Conservation (phyloP, 2,797 vertebrate species). For the Setipinna tenuifilis region DNA sequence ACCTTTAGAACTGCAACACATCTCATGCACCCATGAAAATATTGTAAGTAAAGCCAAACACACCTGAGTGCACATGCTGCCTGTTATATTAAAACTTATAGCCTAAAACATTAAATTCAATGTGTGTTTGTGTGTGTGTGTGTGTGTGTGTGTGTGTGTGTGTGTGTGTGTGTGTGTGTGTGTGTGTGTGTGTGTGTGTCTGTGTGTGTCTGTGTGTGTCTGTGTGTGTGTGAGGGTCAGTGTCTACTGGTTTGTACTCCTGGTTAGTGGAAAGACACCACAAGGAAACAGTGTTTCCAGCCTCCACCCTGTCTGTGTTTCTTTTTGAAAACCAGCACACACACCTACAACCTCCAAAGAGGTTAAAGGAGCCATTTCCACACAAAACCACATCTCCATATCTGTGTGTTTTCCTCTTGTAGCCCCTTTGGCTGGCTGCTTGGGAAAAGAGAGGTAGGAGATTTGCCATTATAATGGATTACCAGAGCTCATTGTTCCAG, state of each 20-base stretch:
- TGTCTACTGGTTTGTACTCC: no score
- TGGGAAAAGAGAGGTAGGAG: not conserved
- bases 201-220: not conserved
- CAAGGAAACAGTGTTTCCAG: no score
- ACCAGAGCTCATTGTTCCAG: not conserved
- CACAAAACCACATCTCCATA: not conserved
- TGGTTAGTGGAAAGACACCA: no score
- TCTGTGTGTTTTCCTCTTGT: not conserved
- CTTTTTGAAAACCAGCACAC: not conserved
- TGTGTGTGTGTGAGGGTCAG: not conserved
- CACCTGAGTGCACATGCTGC: no score
- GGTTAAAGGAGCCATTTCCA: not conserved
- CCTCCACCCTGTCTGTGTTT: no score
- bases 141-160: not conserved
- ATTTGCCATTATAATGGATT: not conserved
- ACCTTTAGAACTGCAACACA: not conserved
- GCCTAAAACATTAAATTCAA: no score
- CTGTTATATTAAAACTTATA: no score
- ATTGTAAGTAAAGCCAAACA: no score
- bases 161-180: constrained; percentile 11
- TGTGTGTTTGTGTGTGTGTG: not conserved
- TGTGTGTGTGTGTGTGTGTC: constrained; percentile 9
- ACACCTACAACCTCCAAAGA: not conserved
- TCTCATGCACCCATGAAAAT: no score
- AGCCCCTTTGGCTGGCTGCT: not conserved